Evolutionary conservation across 2,888 invertebrate species (phyloP).

Genomic region (Gymnosoma rotundatum): DNA sequence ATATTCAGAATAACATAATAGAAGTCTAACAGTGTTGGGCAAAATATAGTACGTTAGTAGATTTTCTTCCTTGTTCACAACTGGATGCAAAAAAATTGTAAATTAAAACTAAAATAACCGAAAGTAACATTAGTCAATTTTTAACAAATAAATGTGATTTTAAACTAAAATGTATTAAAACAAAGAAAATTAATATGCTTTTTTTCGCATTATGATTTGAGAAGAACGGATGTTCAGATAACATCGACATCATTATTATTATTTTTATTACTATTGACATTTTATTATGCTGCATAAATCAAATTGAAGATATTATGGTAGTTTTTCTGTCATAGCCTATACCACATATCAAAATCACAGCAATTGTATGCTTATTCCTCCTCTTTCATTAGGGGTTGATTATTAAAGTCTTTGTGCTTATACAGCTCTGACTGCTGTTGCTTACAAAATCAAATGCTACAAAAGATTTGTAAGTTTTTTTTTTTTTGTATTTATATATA

Average conservation of each 20-base stretch:
- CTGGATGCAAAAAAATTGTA: background rate
- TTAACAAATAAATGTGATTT: background rate
- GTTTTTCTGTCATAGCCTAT: slow-evolving; percentile 60
- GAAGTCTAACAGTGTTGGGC: too few species aligned
- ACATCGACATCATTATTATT: slow-evolving; percentile 7
- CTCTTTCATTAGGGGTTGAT: slow-evolving; percentile 64
- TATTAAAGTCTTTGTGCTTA: slow-evolving; percentile 16
- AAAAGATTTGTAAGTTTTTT: slow-evolving; percentile 4
- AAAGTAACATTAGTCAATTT: slow-evolving; percentile 16
- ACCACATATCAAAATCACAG: slow-evolving; percentile 55
- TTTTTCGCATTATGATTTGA: background rate
- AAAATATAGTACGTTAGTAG: too few species aligned
- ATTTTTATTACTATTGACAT: slow-evolving; percentile 44
- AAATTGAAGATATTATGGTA: slow-evolving; percentile 60
- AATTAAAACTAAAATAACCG: slow-evolving; percentile 48
- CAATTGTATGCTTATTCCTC: slow-evolving; percentile 52
- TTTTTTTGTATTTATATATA: background rate
- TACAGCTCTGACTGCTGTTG: background rate
- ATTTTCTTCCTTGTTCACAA: too few species aligned
- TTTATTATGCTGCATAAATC: slow-evolving; percentile 40
- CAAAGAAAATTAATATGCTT: background rate
- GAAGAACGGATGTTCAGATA: slow-evolving; percentile 15
- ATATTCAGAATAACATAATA: too few species aligned
- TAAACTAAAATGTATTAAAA: background rate
- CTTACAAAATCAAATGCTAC: background rate